Evolutionary conservation across 2,888 invertebrate species (phyloP).

Genomic region (Drosophila parthenogenetica): DNA sequence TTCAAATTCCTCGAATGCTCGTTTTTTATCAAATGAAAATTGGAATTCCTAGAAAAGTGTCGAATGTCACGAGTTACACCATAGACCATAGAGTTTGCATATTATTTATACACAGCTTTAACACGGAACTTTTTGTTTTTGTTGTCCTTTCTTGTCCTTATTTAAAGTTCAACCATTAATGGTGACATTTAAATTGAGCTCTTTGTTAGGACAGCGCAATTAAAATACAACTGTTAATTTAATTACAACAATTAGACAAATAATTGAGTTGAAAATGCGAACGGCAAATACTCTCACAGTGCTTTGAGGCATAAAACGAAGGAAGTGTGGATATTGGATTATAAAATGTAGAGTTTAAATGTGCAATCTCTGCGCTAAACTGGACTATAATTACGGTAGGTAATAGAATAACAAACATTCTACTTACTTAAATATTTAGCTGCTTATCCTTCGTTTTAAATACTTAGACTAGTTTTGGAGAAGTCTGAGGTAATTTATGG

Average conservation of each 20-base stretch:
- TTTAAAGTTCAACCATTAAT: conserved; percentile 3
- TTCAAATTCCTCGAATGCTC: conserved; percentile 20
- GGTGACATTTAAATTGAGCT: conserved; percentile 1
- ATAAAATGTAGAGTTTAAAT: background rate
- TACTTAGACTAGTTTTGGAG: no score
- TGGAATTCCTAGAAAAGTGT: conserved; percentile 47
- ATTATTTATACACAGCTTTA: background rate
- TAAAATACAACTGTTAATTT: conserved; percentile 1
- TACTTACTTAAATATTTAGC: no score
- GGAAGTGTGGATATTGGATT: background rate
- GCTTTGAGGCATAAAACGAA: background rate
- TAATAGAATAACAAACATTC: no score
- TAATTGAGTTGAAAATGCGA: background rate
- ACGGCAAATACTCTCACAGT: background rate
- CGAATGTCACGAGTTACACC: conserved; percentile 30
- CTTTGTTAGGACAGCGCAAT: conserved; percentile 2
- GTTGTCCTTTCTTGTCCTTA: background rate
- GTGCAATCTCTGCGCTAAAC: no score
- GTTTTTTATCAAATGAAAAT: conserved; percentile 33
- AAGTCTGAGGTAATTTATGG: no score
- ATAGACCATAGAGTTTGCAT: background rate
- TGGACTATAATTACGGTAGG: no score
- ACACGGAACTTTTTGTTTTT: background rate
- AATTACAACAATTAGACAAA: background rate
- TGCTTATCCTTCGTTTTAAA: no score